A percentile compares a stretch with the other conserved stretches of the same genome.
Conservation (phyloP, 2,888 invertebrate genomes). For the Phyllotreta striolata region DNA sequence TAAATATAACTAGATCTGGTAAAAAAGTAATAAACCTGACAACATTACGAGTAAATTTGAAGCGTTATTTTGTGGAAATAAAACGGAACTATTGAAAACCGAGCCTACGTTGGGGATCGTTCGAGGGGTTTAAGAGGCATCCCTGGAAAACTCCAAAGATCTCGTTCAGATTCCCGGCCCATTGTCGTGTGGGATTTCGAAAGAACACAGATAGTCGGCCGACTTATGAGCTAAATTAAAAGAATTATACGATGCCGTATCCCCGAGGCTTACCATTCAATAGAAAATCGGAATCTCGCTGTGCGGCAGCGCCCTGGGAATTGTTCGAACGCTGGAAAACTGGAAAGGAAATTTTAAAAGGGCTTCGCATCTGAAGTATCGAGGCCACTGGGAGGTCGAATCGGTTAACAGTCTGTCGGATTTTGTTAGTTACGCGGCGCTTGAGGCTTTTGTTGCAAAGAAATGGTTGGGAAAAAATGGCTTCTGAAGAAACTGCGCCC, state of each 20-base stretch:
- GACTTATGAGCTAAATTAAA: constrained; percentile 23
- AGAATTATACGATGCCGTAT: constrained; percentile 19
- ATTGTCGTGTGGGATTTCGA: constrained; percentile 23
- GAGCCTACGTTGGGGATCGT: neutral
- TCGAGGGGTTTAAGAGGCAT: constrained; percentile 10
- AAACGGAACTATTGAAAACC: neutral
- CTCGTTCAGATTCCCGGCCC: constrained; percentile 8
- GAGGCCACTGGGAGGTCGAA: constrained; percentile 7
- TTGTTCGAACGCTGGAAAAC: constrained; percentile 16
- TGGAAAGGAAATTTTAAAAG: constrained; percentile 17
- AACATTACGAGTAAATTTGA: neutral
- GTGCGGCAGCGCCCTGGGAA: constrained; percentile 8
- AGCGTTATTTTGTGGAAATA: neutral
- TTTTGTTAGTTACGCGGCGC: constrained; percentile 10
- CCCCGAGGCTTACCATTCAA: constrained; percentile 23
- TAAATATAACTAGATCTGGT: no score
- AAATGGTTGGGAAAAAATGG: no score
- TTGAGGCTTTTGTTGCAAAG: no score
- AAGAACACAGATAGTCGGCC: constrained; percentile 11
- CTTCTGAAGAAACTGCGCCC: no score
- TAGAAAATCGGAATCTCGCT: constrained; percentile 16
- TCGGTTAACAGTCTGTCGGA: constrained; percentile 10
- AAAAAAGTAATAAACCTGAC: no score
- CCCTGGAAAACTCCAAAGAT: constrained; percentile 15
- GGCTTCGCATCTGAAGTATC: constrained; percentile 7